phyloP scores from a whole-genome alignment of 2,113 vertebrate genomes.

The Tragelaphus buxtoni region DNA sequence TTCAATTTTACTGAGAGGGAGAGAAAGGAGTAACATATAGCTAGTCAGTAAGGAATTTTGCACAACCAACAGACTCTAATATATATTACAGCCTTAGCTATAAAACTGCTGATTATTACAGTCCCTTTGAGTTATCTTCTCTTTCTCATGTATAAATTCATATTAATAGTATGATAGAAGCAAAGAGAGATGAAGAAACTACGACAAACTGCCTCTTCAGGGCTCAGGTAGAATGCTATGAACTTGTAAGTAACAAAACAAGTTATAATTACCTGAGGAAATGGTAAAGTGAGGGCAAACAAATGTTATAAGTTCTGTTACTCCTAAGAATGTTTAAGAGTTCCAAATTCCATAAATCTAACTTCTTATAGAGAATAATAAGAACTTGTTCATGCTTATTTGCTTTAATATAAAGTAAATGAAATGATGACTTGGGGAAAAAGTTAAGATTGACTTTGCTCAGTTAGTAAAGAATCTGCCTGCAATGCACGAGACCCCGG shows the following conservation, averaged over 20 bases:
- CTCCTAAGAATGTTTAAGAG: neutral
- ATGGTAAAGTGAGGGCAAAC: neutral
- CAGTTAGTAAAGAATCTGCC: neutral
- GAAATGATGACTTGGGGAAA: neutral
- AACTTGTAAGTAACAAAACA: neutral
- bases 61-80: neutral
- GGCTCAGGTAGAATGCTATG: neutral
- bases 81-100: neutral
- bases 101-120: neutral
- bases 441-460: neutral
- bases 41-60: neutral
- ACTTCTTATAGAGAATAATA: neutral
- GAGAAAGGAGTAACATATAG: neutral
- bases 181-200: neutral
- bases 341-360: conserved; percentile 10
- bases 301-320: neutral
- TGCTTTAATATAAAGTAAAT: conserved; percentile 17
- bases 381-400: neutral
- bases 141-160: neutral
- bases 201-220: neutral
- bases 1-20: neutral
- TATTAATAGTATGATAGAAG: neutral
- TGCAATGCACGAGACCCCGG: neutral
- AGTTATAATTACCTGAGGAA: neutral
- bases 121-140: neutral